A percentile compares a stretch with the other conserved stretches of the same genome.
These are phyloP conservation scores for Ophioninae sp. DNA, from an alignment of 2,888 invertebrate genomes.

Conservation along the genomic window DNA sequence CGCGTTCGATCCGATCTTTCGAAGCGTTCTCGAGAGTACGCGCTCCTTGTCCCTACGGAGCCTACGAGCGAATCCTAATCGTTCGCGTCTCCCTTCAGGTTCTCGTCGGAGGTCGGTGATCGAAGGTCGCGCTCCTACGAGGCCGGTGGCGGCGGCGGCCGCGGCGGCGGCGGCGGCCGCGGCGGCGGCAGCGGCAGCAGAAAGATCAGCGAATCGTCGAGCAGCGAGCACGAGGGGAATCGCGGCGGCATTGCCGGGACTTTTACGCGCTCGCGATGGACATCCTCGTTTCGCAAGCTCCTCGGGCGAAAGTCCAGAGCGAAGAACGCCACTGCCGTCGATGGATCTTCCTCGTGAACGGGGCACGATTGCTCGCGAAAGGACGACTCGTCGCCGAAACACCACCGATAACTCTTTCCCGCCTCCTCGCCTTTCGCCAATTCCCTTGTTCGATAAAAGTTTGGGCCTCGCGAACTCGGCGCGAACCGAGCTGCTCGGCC, in stretches of 20 bases:
- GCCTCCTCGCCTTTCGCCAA: not conserved
- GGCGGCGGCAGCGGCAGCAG: too few relatives aligned
- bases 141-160: constrained; percentile 72
- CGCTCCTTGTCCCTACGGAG: too few relatives aligned
- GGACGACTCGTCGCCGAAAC: not conserved
- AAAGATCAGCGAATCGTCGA: constrained; percentile 75
- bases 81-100: constrained; percentile 71
- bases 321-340: constrained; percentile 67
- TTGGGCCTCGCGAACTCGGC: not conserved
- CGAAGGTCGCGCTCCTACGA: constrained; percentile 78
- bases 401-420: constrained; percentile 2
- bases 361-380: too few relatives aligned
- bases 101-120: constrained; percentile 79
- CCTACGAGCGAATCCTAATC: too few relatives aligned
- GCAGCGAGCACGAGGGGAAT: constrained; percentile 66
- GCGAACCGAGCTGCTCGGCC: not conserved
- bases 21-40: too few relatives aligned
- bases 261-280: constrained; percentile 84
- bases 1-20: too few relatives aligned
- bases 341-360: constrained; percentile 58
- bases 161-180: too few relatives aligned
- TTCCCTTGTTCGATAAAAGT: not conserved
- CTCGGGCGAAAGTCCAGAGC: constrained; percentile 76
- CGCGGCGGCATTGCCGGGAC: constrained; percentile 73
- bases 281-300: constrained; percentile 84